Base-by-base conservation (phyloP, 2,113 vertebrate species). In the Phylloscopus whistleri region DNA sequence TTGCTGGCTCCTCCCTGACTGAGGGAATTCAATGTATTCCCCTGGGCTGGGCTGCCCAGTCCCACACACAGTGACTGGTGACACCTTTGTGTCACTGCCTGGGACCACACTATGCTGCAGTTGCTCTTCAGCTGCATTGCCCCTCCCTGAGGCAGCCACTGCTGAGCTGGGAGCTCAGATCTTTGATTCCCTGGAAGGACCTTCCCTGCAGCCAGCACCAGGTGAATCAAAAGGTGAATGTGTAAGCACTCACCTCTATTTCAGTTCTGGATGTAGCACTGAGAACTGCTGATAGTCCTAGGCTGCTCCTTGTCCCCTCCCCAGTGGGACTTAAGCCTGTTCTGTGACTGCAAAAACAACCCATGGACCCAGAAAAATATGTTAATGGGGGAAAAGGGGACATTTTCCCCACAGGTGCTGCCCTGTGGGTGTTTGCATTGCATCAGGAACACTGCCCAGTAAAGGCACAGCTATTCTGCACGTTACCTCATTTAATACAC, bases 231-330 rank as follows among this genome's bases (percentile, higher is more conserved):
- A 2, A n/a, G 26, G 43, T 33, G 87, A 17, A 31, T n/a, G 31
- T 44, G 0, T 1, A 14, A 60, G 27, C 9, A 24, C 35, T 35
- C 5, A 12, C 14, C 41, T 24, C 2, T 2, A 48, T 6, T 4
- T 0, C 26, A 79, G 39, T 8, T 43, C 39, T 35, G 37, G n/a
- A 26, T 24, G 44, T n/a, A 62, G 31, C 46, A 23, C 46, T 28
- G 59, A 31, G 16, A 67, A 70, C 69, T 3, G 8, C 31, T 1
- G 24, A 11, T 13, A 41, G n/a, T 41, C 41, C 41, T 14, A 52
- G 19, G 22, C 37, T 53, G 46, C 39, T 52, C 22, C 0, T 3
- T 5, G 49, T 33, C 13, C 48, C 63, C 75, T 82, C 56, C 49
- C 31, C 43, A 19, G 11, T 3, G 18, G 1, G 1, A 74, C 2